phyloP scores from a whole-genome alignment of 2,113 vertebrate species.

The Trogon surrucura region DNA sequence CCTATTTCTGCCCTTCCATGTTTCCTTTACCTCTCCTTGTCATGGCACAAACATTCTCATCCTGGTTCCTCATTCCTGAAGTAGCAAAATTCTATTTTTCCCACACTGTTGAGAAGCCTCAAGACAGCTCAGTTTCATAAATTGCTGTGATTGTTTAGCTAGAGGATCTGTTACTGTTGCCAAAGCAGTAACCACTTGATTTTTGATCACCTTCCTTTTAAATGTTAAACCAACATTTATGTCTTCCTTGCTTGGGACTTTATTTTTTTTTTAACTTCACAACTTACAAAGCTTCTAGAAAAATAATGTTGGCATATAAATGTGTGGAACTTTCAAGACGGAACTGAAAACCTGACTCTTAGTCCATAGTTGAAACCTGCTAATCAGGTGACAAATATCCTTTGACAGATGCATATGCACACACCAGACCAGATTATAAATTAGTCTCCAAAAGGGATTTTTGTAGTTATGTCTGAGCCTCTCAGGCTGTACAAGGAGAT shows the following conservation, averaged over 20 bases:
- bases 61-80: not conserved
- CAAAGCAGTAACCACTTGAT: not conserved
- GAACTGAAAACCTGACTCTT: not conserved
- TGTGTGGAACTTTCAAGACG: not conserved
- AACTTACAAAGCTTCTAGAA: not conserved
- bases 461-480: conserved; percentile 51
- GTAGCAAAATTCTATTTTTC: not conserved
- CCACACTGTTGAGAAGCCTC: not conserved
- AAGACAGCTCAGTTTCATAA: not conserved
- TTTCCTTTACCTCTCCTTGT: not conserved
- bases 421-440: conserved; percentile 66
- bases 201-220: not conserved
- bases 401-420: conserved; percentile 62
- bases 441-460: conserved; percentile 59
- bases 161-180: not conserved
- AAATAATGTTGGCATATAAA: not conserved
- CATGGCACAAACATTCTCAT: not conserved
- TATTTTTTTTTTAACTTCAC: not conserved
- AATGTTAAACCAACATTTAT: not conserved
- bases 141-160: not conserved
- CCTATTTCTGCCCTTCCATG: not conserved
- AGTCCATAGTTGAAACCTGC: not conserved
- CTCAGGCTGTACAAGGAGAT: conserved; percentile 23
- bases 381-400: conserved; percentile 61
- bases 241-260: not conserved